Percentiles rank a stretch among this genome's conserved stretches.
Conservation (phyloP, 2,113 vertebrate genomes). For the Ptyas mucosa region DNA sequence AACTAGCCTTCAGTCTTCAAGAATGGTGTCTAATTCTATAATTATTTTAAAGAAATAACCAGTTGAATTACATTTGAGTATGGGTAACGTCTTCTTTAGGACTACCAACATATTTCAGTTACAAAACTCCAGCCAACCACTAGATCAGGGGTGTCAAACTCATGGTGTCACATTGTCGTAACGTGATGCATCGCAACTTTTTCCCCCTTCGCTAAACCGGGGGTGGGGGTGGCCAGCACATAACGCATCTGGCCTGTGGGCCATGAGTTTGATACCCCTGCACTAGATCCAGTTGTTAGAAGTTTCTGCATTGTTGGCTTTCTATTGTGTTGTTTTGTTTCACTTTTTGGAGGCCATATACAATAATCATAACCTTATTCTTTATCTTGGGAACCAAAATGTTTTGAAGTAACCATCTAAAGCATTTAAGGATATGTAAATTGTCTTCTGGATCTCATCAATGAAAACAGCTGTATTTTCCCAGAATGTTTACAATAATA, state of each 20-base stretch:
- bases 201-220: no score
- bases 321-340: background rate
- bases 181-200: no score
- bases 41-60: background rate
- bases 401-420: background rate
- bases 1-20: background rate
- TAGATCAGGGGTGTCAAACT: background rate
- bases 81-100: background rate
- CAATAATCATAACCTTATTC: background rate
- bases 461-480: background rate
- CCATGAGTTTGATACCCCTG: no score
- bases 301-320: no score
- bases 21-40: background rate
- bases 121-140: background rate
- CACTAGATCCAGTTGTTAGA: background rate
- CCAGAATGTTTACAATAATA: background rate
- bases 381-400: background rate
- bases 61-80: background rate
- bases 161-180: no score
- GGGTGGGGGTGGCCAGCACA: no score
- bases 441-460: background rate
- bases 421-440: background rate
- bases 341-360: background rate
- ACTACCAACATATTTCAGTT: background rate
- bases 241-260: no score